phyloP scores from a whole-genome alignment of 2,888 invertebrate genomes.

The Lumbricus terrestris region DNA sequence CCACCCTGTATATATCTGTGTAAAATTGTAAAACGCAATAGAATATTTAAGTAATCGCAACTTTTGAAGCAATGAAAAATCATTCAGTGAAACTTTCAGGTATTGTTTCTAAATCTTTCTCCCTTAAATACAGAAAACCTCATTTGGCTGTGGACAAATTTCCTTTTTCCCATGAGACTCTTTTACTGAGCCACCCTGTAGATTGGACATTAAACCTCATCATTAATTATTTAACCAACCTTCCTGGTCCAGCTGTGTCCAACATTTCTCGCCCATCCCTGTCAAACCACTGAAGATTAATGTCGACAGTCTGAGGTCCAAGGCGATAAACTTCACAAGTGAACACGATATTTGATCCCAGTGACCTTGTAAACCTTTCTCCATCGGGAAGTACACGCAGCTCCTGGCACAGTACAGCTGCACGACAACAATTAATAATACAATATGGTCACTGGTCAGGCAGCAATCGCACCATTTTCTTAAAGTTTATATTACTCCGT shows the following conservation, averaged over 20 bases:
- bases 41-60: too few relatives aligned
- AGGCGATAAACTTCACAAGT: conserved; percentile 21
- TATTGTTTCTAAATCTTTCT: too few relatives aligned
- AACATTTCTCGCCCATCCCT: conserved; percentile 12
- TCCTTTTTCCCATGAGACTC: too few relatives aligned
- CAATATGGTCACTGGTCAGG: too few relatives aligned
- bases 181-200: too few relatives aligned
- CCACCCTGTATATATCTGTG: too few relatives aligned
- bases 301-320: conserved; percentile 22
- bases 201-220: too few relatives aligned
- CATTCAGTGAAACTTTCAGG: too few relatives aligned
- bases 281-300: conserved; percentile 23
- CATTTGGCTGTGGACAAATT: too few relatives aligned
- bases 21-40: too few relatives aligned
- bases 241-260: conserved; percentile 18
- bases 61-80: too few relatives aligned
- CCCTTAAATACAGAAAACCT: too few relatives aligned
- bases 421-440: neutral
- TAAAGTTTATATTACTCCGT: neutral
- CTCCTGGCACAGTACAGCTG: neutral
- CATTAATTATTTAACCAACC: neutral
- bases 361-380: neutral
- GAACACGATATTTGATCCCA: conserved; percentile 12
- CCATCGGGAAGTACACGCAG: conserved; percentile 16
- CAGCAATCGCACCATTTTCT: neutral